Evolutionary conservation across 2,797 vertebrate genomes (phyloP).

Genomic region (Pangasius mekongensis): DNA sequence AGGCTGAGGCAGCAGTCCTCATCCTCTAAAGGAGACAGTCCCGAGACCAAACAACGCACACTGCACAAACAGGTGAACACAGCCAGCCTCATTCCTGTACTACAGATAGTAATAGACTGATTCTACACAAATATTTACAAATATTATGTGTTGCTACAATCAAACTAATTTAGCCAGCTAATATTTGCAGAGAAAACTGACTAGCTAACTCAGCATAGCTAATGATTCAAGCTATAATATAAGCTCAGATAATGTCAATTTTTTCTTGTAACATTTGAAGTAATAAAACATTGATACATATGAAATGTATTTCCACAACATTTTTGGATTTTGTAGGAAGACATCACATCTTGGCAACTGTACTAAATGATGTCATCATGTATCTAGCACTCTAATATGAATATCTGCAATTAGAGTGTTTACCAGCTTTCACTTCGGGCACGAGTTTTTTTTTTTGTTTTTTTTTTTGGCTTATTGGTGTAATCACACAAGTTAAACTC

Average conservation of each 20-base stretch:
- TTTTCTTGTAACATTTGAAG: neutral
- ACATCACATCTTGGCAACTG: neutral
- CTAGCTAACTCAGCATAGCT: neutral
- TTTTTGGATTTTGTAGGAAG: neutral
- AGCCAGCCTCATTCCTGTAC: neutral
- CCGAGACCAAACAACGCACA: slow-evolving; percentile 88
- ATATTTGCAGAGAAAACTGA: neutral
- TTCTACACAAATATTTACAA: neutral
- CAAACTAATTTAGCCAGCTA: neutral
- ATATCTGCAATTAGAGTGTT: neutral
- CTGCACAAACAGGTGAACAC: slow-evolving; percentile 65
- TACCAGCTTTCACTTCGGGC: neutral
- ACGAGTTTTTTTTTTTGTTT: neutral
- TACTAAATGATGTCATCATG: no score
- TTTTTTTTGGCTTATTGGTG: slow-evolving; percentile 16
- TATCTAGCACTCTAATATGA: neutral
- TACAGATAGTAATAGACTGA: neutral
- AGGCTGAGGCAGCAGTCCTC: slow-evolving; percentile 84
- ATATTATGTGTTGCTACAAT: neutral
- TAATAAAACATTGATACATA: neutral
- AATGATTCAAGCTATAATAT: neutral
- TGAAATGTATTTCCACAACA: neutral
- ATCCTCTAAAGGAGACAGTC: slow-evolving; percentile 94
- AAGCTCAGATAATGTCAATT: neutral
- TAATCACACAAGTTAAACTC: neutral